phyloP scores from a whole-genome alignment of 53 echinoderm and acorn worm genomes.

The Glandiceps talaboti region DNA sequence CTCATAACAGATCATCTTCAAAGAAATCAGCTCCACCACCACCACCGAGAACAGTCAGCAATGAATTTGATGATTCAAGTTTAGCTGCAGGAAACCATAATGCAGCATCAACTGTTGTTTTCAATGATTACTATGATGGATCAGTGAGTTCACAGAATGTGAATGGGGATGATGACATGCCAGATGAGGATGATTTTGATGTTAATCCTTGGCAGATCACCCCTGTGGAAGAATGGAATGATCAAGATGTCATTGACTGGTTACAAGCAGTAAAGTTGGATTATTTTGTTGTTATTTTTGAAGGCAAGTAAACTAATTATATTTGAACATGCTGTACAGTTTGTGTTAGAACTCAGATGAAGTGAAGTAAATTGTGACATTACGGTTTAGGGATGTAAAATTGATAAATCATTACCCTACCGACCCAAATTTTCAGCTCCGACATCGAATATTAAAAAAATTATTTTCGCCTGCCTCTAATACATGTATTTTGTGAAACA shows the following conservation, averaged over 20 bases:
- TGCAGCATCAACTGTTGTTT: background rate
- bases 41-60: background rate
- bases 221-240: slow-evolving; percentile 57
- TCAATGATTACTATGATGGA: background rate
- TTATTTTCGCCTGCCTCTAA: too few relatives aligned
- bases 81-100: background rate
- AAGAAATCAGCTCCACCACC: background rate
- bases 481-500: too few relatives aligned
- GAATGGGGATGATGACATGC: background rate
- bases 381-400: too few relatives aligned
- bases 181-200: background rate
- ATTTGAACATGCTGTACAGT: too few relatives aligned
- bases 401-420: too few relatives aligned
- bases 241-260: slow-evolving; percentile 70
- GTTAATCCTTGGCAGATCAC: slow-evolving; percentile 4
- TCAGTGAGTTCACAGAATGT: background rate
- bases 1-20: background rate
- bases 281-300: slow-evolving; percentile 87
- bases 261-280: slow-evolving; percentile 46
- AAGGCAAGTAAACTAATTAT: slow-evolving; percentile 43
- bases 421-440: too few relatives aligned
- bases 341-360: too few relatives aligned
- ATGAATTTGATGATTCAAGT: background rate
- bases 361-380: too few relatives aligned
- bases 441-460: too few relatives aligned